Conservation (phyloP, 1,140 invertebrate genomes). For the Drosophila punjabiensis region DNA sequence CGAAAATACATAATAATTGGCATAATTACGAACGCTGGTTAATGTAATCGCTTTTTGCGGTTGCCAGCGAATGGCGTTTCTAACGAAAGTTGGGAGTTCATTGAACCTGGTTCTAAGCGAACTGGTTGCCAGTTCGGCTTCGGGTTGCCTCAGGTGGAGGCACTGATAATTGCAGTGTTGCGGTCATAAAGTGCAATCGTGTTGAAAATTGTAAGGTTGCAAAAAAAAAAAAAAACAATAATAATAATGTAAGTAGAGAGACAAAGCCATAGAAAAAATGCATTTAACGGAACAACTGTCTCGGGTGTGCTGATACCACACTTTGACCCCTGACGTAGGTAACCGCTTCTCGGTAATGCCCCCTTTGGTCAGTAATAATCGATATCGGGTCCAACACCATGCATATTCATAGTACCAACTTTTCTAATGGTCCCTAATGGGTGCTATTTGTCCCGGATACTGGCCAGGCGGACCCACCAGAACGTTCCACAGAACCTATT, state of each 20-base stretch:
- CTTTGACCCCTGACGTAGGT: conserved; percentile 51
- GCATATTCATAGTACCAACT: conserved; percentile 30
- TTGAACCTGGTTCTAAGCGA: conserved; percentile 40
- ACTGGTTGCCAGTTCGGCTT: conserved; percentile 41
- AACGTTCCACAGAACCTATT: conserved; percentile 22
- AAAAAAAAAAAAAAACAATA: too few relatives aligned
- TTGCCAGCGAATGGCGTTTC: conserved; percentile 33
- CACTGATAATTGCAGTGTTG: conserved; percentile 61
- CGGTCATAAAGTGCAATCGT: conserved; percentile 71
- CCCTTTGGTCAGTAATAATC: conserved; percentile 21
- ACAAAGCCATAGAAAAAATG: conserved; percentile 19
- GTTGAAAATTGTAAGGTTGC: conserved; percentile 80
- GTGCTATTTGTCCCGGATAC: conserved; percentile 44
- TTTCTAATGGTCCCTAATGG: conserved; percentile 41
- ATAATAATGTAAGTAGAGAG: conserved; percentile 15
- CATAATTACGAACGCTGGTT: conserved; percentile 27
- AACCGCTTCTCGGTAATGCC: conserved; percentile 7
- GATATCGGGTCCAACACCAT: conserved; percentile 6
- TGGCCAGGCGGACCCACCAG: conserved; percentile 5
- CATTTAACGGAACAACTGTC: conserved; percentile 25
- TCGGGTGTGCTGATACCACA: background rate
- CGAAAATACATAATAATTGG: conserved; percentile 35
- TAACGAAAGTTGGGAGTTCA: conserved; percentile 45
- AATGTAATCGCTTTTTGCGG: conserved; percentile 33
- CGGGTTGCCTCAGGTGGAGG: conserved; percentile 30